phyloP scores from a whole-genome alignment of 64 coral and sea anemone species.

The Platygyra sinensis region DNA sequence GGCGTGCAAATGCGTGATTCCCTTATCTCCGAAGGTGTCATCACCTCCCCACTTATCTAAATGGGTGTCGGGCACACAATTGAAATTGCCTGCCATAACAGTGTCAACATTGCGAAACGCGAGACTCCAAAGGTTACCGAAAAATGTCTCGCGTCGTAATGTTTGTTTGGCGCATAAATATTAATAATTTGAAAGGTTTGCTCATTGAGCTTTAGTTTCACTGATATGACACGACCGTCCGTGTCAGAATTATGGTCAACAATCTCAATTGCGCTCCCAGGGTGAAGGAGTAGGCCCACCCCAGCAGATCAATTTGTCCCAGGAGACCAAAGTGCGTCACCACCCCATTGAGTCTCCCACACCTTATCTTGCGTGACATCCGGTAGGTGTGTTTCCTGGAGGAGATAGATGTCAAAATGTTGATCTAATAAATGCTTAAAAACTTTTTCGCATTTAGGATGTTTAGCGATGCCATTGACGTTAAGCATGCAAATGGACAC shows the following conservation, averaged over 20 bases:
- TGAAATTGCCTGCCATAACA: constrained; percentile 4
- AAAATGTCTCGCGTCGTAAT: neutral
- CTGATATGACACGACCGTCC: neutral
- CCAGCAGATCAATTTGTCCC: neutral
- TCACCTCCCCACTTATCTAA: constrained; percentile 5
- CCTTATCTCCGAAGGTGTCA: neutral
- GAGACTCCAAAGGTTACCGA: neutral
- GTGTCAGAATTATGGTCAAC: neutral
- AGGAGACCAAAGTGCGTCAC: neutral
- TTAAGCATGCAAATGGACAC: constrained; percentile 13
- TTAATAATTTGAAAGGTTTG: no score
- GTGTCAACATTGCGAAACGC: neutral
- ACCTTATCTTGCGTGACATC: neutral
- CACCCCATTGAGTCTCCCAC: neutral
- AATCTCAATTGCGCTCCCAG: neutral
- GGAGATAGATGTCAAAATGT: constrained; percentile 3
- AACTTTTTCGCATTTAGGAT: neutral
- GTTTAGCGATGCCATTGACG: neutral
- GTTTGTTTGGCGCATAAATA: neutral
- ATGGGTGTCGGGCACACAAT: neutral
- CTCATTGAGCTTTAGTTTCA: neutral
- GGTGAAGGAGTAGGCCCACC: neutral
- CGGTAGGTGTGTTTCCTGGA: neutral
- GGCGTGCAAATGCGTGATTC: neutral
- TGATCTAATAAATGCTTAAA: neutral